A percentile compares a stretch with the other conserved stretches of the same genome.
Evolutionary conservation across 2,113 vertebrate species (phyloP).

Genomic region (Peucedramus taeniatus): DNA sequence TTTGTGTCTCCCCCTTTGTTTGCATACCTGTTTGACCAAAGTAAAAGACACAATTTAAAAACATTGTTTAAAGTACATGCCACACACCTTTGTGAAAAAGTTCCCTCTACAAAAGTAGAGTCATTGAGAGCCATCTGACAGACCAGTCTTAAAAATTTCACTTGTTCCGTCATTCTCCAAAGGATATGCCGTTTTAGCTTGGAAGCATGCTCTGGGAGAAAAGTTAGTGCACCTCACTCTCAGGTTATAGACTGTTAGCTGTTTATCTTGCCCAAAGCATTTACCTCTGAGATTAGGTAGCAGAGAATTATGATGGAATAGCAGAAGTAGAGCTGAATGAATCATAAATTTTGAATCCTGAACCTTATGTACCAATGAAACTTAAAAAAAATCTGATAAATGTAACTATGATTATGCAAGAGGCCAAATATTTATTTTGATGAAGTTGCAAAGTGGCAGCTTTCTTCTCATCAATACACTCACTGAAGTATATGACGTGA

Average conservation of each 20-base stretch:
- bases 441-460: neutral
- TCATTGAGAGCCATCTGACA: neutral
- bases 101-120: neutral
- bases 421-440: neutral
- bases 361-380: neutral
- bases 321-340: neutral
- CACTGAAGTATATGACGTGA: neutral
- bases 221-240: neutral
- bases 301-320: neutral
- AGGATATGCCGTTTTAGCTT: neutral
- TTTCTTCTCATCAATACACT: neutral
- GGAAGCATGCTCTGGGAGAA: neutral
- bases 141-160: neutral
- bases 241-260: fast-evolving
- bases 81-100: neutral
- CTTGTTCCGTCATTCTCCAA: neutral
- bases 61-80: neutral
- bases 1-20: neutral
- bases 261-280: neutral
- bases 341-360: neutral
- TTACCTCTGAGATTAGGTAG: neutral
- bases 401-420: neutral
- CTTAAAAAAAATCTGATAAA: neutral
- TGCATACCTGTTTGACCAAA: neutral
- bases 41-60: neutral